These are phyloP conservation scores for Drosophila biarmipes DNA, from an alignment of 1,140 invertebrate species.

Conservation along the genomic window DNA sequence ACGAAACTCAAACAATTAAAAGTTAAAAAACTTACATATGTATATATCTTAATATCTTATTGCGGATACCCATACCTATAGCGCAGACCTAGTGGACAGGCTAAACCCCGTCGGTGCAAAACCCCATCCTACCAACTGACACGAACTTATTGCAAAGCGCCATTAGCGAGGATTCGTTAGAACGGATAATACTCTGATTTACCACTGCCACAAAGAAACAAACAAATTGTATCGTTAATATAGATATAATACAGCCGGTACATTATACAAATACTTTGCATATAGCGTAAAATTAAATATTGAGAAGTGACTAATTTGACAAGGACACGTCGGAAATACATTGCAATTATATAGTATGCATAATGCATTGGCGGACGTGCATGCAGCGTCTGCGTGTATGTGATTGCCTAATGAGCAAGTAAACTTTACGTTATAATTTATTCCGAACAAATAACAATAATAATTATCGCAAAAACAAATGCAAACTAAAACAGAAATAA, in stretches of 20 bases:
- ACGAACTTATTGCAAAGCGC: slow-evolving; percentile 18
- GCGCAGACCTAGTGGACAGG: slow-evolving; percentile 19
- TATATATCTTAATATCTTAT: slow-evolving; percentile 43
- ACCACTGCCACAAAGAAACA: slow-evolving; percentile 78
- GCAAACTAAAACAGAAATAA: slow-evolving; percentile 74
- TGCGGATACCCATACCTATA: slow-evolving; percentile 23
- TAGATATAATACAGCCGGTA: slow-evolving; percentile 49
- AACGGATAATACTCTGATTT: slow-evolving; percentile 80
- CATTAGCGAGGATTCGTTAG: slow-evolving; percentile 34
- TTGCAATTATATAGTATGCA: slow-evolving; percentile 48
- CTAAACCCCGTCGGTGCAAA: slow-evolving; percentile 7
- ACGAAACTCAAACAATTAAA: slow-evolving; percentile 19
- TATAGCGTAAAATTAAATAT: slow-evolving; percentile 34
- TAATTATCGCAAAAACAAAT: slow-evolving; percentile 68
- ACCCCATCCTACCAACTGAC: slow-evolving; percentile 33
- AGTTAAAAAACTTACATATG: slow-evolving; percentile 19
- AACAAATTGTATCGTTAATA: slow-evolving; percentile 64
- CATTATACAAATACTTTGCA: slow-evolving; percentile 43
- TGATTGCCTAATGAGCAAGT: slow-evolving; percentile 62
- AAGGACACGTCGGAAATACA: slow-evolving; percentile 19
- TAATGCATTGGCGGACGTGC: slow-evolving; percentile 35
- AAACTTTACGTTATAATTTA: slow-evolving; percentile 78
- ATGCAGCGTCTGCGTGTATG: slow-evolving; percentile 11
- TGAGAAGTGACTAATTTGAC: slow-evolving; percentile 23
- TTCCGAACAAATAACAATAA: slow-evolving; percentile 74